Base-by-base conservation (phyloP, 2,888 invertebrate genomes). In the Smittia aterrima region DNA sequence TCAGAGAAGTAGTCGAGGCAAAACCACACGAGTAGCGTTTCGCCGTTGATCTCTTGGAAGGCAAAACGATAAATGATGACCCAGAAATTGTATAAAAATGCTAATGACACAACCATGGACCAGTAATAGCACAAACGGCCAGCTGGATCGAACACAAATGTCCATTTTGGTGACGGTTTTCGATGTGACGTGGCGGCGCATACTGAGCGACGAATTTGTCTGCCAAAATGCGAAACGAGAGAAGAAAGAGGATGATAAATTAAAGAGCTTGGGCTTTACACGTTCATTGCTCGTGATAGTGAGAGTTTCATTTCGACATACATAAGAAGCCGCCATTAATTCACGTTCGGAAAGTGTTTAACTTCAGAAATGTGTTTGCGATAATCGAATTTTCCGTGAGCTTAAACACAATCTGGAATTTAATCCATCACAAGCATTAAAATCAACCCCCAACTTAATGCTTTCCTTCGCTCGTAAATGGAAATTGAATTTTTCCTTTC, bases 31-130 rank as follows among this genome's bases (percentile, higher is more conserved):
- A 93, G 88, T 77, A 95, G 87, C 79, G 94, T 96, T 81, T 94
- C 91, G 89, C 92, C 90, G 84, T 93, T 94, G 80, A 97, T 96
- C 86, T 98, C 98, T 85, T 96, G 93, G 85, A 98, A 98, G 85
- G 98, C 96, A 88, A 96, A 98, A 85, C 98, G 91, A 87, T 97
- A 98, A 83, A 97, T 96, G 86, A 98, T 95, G 84, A 95, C 95
- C 96, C 96, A 96, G 82, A 96, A 93, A 85, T 96, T 96, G 86
- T 96, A 96, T 80, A 96, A 90, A 85, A 96, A 96, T 81, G 96
- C 96, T 81, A 96, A 89, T 78, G 95, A 95, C 78, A 96, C 96
- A 79, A 96, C 93, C 92, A 96, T 93, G 79, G 95, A 95, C 32
- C 96, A 96, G 82, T 96, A 96, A 86, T 96, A 96, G 85, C 95